Base-by-base conservation (phyloP, 2,113 vertebrate species). In the Cichladusa arquata region DNA sequence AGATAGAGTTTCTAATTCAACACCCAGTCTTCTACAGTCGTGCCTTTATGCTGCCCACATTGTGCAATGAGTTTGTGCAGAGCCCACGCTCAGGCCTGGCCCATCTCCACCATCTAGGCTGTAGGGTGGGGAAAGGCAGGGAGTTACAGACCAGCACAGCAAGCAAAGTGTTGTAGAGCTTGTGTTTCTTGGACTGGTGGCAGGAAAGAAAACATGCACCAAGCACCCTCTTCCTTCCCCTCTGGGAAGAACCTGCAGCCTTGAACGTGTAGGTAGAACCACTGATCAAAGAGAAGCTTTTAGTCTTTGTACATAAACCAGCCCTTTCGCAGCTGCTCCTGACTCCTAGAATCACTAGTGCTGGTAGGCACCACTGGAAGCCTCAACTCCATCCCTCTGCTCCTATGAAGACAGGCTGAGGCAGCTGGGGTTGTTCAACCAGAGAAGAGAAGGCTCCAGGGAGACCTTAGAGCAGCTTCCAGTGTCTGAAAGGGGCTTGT, bases 191-290 rank as follows among this genome's bases (percentile, higher is more conserved):
- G 51, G 23, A 16, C 29, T 66, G 57, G 18, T 61, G 61, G 19
- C 54, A 70, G 65, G 33, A 81, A 54, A 72, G 9, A 33, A 92
- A 73, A 38, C 8, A 33, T 4, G 15, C 20, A n/a, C 11, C 17
- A 71, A 71, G 11, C 18, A 48, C 13, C 5, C 26, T 36, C 36
- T 65, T 42, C 38, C 25, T 61, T 74, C 47, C 24, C 64, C 13
- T 65, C 34, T 23, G 54, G 25, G 14, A 53, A 1, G 5, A 56
- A 22, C 9, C 17, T 1, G 1, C 1, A 0, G 4, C 24, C 40
- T 25, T 65, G 31, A 85, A 36, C 11, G 15, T 8, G 14, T 26
- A 62, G 56, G 15, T 61, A 62, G 73, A 92, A 61, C 3, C 19
- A 47, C 8, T 38, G 24, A 31, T 51, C 36, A 50, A 74, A 66